Evolutionary conservation across 1,140 invertebrate genomes (phyloP).

Genomic region (Drosophila melanogaster): Release_6_plus_ISO1_MT NT_033777.3:18226001-18226500

Average conservation of each 20-base stretch:
- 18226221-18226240: neutral
- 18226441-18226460: constrained; percentile 53
- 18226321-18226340: constrained; percentile 15
- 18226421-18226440: constrained; percentile 66
- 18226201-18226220: neutral
- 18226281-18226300: no score
- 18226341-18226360: constrained; percentile 9
- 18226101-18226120: neutral
- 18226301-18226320: neutral
- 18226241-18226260: no score
- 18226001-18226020: neutral
- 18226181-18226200: neutral
- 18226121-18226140: neutral
- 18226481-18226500: constrained; percentile 52
- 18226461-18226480: constrained; percentile 57
- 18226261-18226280: no score
- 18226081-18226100: constrained; percentile 4
- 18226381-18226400: constrained; percentile 27
- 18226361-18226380: constrained; percentile 12
- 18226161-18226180: neutral
- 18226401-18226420: constrained; percentile 48
- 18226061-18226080: neutral
- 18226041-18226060: constrained; percentile 7
- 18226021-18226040: constrained; percentile 4
- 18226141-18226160: constrained; percentile 1